A percentile compares a stretch with the other conserved stretches of the same genome.
These are phyloP conservation scores for Podarcis cretensis DNA, from an alignment of 2,113 vertebrate genomes.

Conservation along the genomic window DNA sequence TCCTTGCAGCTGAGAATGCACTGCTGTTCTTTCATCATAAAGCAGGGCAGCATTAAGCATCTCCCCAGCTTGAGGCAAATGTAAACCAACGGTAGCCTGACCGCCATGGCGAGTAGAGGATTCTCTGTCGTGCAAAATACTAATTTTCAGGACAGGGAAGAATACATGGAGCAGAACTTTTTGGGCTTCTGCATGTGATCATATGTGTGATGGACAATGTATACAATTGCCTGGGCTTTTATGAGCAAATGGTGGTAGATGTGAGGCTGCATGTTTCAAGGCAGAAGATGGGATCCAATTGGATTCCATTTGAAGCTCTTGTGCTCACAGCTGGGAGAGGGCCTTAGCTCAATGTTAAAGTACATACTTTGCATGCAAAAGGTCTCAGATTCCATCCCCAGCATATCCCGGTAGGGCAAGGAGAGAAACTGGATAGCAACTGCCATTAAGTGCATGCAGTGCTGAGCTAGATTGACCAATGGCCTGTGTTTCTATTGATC, in stretches of 20 bases:
- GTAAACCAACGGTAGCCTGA: not conserved
- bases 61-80: conserved; percentile 10
- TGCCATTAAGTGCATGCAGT: too few relatives aligned
- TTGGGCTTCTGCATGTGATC: not conserved
- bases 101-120: not conserved
- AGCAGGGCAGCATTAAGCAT: not conserved
- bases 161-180: not conserved
- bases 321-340: not conserved
- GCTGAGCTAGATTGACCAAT: too few relatives aligned
- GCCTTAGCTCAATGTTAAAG: not conserved
- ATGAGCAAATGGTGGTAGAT: not conserved
- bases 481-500: not conserved
- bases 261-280: not conserved
- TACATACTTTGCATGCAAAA: too few relatives aligned
- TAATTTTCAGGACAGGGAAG: not conserved
- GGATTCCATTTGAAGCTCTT: not conserved
- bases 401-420: too few relatives aligned
- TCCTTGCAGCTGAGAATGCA: conserved; percentile 3
- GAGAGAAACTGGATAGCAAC: too few relatives aligned
- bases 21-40: conserved; percentile 3
- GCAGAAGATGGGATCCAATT: not conserved
- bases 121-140: not conserved
- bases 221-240: not conserved
- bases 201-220: not conserved
- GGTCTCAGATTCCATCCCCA: too few relatives aligned